A percentile compares a stretch with the other conserved stretches of the same genome.
Evolutionary conservation across 2,113 vertebrate genomes (phyloP).

Genomic region (Eptatretus burgeri): DNA sequence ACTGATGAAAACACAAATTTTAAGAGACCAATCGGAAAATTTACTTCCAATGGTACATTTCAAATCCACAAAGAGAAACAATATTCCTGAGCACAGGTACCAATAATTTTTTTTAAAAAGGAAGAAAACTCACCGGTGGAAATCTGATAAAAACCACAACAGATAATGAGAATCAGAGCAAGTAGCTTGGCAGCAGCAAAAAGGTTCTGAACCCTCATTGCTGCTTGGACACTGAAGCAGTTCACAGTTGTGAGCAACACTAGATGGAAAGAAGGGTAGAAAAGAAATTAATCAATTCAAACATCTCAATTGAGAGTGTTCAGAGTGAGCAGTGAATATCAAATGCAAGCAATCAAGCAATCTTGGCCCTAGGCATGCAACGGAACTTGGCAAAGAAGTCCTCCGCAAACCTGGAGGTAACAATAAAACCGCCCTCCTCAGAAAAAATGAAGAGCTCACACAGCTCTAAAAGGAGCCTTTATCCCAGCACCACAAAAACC

Average conservation of each 20-base stretch:
- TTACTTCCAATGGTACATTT: neutral
- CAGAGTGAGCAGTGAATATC: too few species aligned
- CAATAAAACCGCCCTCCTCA: too few species aligned
- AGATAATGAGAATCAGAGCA: slow-evolving; percentile 53
- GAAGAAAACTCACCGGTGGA: slow-evolving; percentile 30
- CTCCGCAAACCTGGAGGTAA: too few species aligned
- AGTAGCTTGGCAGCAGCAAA: slow-evolving; percentile 70
- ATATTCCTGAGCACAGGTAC: neutral
- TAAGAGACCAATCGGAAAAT: neutral
- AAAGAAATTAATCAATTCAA: too few species aligned
- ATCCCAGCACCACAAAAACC: too few species aligned
- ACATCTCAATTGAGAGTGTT: too few species aligned
- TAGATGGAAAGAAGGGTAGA: slow-evolving; percentile 12
- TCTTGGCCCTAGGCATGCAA: too few species aligned
- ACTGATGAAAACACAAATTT: too few species aligned
- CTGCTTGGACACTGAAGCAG: slow-evolving; percentile 82
- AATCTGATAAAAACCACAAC: slow-evolving; percentile 63
- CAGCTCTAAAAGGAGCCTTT: too few species aligned
- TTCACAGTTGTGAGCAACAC: slow-evolving; percentile 68
- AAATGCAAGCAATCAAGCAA: too few species aligned
- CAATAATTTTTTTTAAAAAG: neutral
- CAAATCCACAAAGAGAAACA: neutral
- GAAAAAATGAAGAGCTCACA: too few species aligned
- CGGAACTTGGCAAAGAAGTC: too few species aligned
- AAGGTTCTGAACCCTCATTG: slow-evolving; percentile 65